Percentiles rank a stretch among this genome's conserved stretches.
Conservation (phyloP, 2,113 vertebrate species). For the Lophius piscatorius region DNA sequence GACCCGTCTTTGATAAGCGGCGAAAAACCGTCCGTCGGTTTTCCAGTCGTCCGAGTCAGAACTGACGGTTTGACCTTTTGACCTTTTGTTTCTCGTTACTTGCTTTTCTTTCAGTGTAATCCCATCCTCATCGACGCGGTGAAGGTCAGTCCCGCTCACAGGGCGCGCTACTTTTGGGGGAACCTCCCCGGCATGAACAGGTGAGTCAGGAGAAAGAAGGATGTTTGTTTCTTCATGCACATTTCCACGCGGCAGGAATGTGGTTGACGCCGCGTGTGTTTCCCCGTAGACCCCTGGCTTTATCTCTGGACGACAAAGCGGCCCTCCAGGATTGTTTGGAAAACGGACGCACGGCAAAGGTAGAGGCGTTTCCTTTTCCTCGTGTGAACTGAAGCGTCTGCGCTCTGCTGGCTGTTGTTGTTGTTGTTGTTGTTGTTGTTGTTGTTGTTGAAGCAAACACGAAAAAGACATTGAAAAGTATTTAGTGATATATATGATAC, state of each 20-base stretch:
- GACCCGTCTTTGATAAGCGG: too few relatives aligned
- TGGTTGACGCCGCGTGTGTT: background rate
- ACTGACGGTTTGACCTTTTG: too few relatives aligned
- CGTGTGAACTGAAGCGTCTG: background rate
- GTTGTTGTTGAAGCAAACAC: too few relatives aligned
- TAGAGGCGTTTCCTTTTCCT: conserved; percentile 47
- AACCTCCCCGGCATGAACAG: conserved; percentile 97
- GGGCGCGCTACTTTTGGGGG: conserved; percentile 95
- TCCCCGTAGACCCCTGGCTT: conserved; percentile 78
- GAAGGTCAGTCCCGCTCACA: conserved; percentile 91
- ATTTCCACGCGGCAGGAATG: too few relatives aligned
- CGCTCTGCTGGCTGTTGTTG: background rate
- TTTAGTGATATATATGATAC: too few relatives aligned
- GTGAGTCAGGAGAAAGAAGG: conserved; percentile 61
- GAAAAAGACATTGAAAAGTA: too few relatives aligned
- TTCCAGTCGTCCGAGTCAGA: too few relatives aligned
- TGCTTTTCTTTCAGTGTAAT: conserved; percentile 84
- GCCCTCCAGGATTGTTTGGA: conserved; percentile 90
- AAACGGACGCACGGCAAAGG: conserved; percentile 84
- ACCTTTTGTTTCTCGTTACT: background rate
- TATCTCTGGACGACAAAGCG: conserved; percentile 80
- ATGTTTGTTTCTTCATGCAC: background rate
- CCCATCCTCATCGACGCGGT: conserved; percentile 91
- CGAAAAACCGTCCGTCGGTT: too few relatives aligned
- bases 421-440: too few relatives aligned